A percentile compares a stretch with the other conserved stretches of the same genome.
Evolutionary conservation across 2,888 invertebrate species (phyloP).

Genomic region (Lacanobia wlatinum): DNA sequence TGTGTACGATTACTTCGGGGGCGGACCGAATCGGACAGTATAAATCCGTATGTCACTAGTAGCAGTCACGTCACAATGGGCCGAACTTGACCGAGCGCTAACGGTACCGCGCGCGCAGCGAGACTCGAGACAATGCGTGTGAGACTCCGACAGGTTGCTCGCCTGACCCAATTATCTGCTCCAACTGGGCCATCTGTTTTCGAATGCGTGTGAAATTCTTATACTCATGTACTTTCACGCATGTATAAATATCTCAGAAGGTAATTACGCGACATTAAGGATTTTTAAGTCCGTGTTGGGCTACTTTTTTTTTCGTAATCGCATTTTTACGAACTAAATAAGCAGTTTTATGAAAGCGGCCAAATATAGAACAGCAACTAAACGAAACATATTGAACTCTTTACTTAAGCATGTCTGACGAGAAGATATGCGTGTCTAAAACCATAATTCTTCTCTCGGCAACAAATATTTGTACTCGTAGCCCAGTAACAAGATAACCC

Average conservation of each 20-base stretch:
- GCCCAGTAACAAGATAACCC: conserved; percentile 60
- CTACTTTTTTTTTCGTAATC: conserved; percentile 38
- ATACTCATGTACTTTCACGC: conserved; percentile 79
- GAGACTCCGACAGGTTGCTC: conserved; percentile 87
- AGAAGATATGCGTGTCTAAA: conserved; percentile 42
- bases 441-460: conserved; percentile 47
- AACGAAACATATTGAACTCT: conserved; percentile 16
- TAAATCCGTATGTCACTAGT: conserved; percentile 81
- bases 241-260: conserved; percentile 61
- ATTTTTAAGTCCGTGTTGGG: conserved; percentile 23
- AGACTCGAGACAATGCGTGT: conserved; percentile 88
- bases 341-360: neutral
- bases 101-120: conserved; percentile 82
- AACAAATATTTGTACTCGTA: conserved; percentile 59
- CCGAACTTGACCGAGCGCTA: conserved; percentile 88
- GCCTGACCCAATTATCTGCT: conserved; percentile 88
- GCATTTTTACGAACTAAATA: conserved; percentile 5
- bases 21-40: conserved; percentile 64
- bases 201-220: conserved; percentile 85
- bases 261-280: conserved; percentile 52
- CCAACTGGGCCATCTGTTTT: conserved; percentile 85
- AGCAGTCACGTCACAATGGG: conserved; percentile 85
- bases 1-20: conserved; percentile 40
- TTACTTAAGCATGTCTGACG: conserved; percentile 13
- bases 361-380: conserved; percentile 7